Conservation (phyloP, 1,140 invertebrate genomes). For the Steinernema khuongi region DNA sequence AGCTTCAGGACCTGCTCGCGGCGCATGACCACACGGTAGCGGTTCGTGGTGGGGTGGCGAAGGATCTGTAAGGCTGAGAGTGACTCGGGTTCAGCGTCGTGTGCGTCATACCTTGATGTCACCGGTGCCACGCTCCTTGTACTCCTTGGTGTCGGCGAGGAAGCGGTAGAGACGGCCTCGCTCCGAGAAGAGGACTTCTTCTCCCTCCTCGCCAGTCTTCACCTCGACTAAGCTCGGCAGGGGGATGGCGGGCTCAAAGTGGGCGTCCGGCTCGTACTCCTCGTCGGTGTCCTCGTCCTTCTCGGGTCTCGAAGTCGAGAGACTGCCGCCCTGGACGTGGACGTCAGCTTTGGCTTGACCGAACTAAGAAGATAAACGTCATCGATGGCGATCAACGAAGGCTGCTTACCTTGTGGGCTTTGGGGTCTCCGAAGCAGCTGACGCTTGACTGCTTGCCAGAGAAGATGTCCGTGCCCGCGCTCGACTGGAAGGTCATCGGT, state of each 20-base stretch:
- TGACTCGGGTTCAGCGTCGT: background rate
- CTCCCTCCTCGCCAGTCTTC: constrained; percentile 50
- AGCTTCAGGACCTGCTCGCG: constrained; percentile 62
- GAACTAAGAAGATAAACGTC: background rate
- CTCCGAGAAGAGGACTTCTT: constrained; percentile 45
- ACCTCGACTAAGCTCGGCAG: constrained; percentile 59
- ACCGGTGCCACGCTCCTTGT: constrained; percentile 63
- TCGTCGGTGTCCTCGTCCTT: constrained; percentile 43
- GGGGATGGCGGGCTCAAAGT: constrained; percentile 61
- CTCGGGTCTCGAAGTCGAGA: no score
- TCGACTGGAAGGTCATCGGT: background rate
- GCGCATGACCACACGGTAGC: constrained; percentile 59
- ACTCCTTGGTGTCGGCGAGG: constrained; percentile 53
- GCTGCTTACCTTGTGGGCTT: background rate
- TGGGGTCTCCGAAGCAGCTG: background rate
- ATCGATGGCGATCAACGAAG: background rate
- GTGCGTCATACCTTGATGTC: constrained; percentile 59
- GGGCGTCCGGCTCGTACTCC: constrained; percentile 60
- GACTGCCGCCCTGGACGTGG: no score
- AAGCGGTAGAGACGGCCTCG: constrained; percentile 50
- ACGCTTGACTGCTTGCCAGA: background rate
- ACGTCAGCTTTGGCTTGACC: background rate
- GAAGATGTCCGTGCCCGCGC: background rate
- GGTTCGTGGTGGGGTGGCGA: constrained; percentile 18
- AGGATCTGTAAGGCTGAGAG: constrained; percentile 18